Base-by-base conservation (phyloP, 1,140 invertebrate species). In the Drosophila simulans region DNA sequence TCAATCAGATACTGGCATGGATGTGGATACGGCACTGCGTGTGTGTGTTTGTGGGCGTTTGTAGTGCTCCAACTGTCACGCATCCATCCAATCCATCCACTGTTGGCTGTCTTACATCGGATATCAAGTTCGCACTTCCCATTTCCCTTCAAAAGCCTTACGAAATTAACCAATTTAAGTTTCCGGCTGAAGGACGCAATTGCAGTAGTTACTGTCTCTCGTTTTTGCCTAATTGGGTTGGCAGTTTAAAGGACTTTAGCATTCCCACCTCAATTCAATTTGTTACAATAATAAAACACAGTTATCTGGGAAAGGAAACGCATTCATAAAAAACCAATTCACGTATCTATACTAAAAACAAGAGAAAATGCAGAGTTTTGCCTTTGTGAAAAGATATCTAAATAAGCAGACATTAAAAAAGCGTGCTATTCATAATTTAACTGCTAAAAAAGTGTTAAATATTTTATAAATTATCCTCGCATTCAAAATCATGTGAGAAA, bases 61-160 rank as follows among this genome's bases (percentile, higher is more conserved):
- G 68, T 73, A 64, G 59, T 77, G 65, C 42, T 70, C 20, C 75
- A 84, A 54, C 80, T 84, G 80, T 83, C 80, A 82, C 80, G 75
- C 80, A 82, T 83, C 71, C 75, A 69, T 74, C 80, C 80, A 83
- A 83, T 83, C 71, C 75, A 64, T 70, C 69, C 80, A 84, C 84
- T 84, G 64, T 64, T 46, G 75, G 39, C 59, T 68, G 56, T 22
- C 68, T 55, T 56, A 15, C 64, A 37, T 35, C 66, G 39, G 66
- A 56, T 70, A 56, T 69, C 63, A 68, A 37, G 42, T 42, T 64
- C 65, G 10, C 65, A 54, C 5, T 20, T 13, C 27, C 45, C 20
- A n/a, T 0, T 5, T 5, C 35, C 53, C 5, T 2, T 3, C 25
- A 10, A 22, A 22, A 5, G 12, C 13, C 51, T 15, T 1, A 0